phyloP scores from a whole-genome alignment of 2,797 vertebrate genomes.

The Sciurus vulgaris region DNA sequence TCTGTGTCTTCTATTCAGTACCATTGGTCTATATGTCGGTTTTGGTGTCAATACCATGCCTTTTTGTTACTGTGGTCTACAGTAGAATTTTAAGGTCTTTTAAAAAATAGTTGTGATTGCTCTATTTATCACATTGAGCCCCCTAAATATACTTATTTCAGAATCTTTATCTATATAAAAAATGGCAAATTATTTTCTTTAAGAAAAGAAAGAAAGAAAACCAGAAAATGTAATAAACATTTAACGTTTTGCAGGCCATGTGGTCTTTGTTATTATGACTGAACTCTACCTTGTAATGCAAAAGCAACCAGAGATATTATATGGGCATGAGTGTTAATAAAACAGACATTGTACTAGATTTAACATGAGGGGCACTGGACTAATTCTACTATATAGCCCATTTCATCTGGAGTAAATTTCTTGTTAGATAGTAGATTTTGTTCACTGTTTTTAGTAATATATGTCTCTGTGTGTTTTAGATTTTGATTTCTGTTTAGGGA shows the following conservation, averaged over 20 bases:
- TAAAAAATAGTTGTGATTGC: background rate
- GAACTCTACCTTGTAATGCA: background rate
- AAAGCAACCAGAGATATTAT: background rate
- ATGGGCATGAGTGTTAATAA: background rate
- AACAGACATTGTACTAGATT: background rate
- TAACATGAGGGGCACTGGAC: background rate
- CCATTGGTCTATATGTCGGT: no score
- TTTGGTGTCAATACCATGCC: no score
- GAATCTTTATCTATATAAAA: background rate
- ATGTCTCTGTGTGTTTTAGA: background rate
- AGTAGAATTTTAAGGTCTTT: no score
- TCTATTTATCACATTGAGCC: background rate
- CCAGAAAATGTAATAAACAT: background rate
- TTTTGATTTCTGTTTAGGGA: slow-evolving; percentile 19
- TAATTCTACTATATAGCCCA: background rate
- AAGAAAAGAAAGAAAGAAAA: background rate
- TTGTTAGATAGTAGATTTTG: background rate
- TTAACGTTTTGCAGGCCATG: background rate
- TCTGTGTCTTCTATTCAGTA: no score
- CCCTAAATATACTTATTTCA: background rate
- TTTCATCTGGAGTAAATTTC: slow-evolving; percentile 18
- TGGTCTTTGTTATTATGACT: background rate
- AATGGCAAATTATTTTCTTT: background rate
- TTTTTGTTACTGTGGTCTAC: no score
- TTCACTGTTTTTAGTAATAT: slow-evolving; percentile 8